These are phyloP conservation scores for Leptopilina myrica DNA, from an alignment of 2,888 invertebrate species.

Conservation along the genomic window DNA sequence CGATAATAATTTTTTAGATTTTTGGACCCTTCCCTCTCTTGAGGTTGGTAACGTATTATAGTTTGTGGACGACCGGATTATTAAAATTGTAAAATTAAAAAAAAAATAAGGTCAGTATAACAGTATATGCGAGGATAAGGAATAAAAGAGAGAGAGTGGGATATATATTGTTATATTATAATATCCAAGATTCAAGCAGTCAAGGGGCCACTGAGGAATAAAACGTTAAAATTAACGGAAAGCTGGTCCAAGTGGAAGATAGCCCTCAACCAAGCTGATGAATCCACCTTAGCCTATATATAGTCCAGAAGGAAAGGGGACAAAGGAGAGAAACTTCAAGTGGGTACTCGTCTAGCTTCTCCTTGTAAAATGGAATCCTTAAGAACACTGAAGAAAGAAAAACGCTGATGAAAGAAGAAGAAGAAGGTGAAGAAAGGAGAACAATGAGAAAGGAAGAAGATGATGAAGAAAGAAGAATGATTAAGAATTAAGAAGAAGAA, in stretches of 20 bases:
- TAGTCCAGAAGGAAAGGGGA: neutral
- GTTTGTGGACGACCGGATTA: too few species aligned
- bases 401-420: neutral
- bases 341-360: conserved; percentile 19
- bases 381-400: conserved; percentile 4
- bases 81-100: too few species aligned
- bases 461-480: too few species aligned
- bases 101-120: too few species aligned
- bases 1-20: too few species aligned
- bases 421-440: too few species aligned
- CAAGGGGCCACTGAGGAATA: neutral
- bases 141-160: neutral
- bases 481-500: too few species aligned
- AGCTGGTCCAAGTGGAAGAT: conserved; percentile 7
- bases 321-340: neutral
- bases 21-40: too few species aligned
- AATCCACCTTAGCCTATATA: neutral
- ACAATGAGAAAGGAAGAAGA: too few species aligned
- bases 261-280: neutral
- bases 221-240: conserved; percentile 7
- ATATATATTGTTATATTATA: neutral
- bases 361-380: conserved; percentile 20
- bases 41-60: too few species aligned
- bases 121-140: neutral
- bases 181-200: neutral